Evolutionary conservation across 2,113 vertebrate genomes (phyloP).

Genomic region (Micromys minutus): DNA sequence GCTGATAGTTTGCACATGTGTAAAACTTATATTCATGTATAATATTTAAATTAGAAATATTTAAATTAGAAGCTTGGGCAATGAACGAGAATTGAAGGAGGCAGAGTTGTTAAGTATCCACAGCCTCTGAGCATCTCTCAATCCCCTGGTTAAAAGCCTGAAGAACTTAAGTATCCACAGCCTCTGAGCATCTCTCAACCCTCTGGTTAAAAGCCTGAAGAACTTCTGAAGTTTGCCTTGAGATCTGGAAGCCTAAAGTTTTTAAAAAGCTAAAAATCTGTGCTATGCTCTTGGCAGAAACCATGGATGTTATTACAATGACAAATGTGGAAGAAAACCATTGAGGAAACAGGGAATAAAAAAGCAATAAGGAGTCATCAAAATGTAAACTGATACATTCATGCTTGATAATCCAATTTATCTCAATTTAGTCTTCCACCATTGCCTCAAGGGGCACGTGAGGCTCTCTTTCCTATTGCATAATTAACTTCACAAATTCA

Average conservation of each 20-base stretch:
- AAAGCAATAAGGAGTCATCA: neutral
- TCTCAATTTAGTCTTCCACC: neutral
- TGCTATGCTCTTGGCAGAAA: neutral
- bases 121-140: neutral
- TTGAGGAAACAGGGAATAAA: neutral
- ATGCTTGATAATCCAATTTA: neutral
- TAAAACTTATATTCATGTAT: neutral
- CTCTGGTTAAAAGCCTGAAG: neutral
- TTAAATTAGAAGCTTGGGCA: neutral
- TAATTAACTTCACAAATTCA: neutral
- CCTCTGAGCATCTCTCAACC: neutral
- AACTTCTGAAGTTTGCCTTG: neutral
- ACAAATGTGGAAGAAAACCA: neutral
- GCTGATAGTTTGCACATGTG: neutral
- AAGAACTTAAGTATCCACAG: neutral
- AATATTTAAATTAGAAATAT: neutral
- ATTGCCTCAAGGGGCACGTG: accelerated
- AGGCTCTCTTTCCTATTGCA: neutral
- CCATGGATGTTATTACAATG: neutral
- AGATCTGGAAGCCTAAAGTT: neutral
- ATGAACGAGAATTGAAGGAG: neutral
- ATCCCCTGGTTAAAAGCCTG: too few relatives aligned
- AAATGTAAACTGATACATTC: neutral
- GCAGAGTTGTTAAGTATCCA: neutral
- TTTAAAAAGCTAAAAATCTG: neutral